Conservation (phyloP, 1,140 invertebrate genomes). For the Bombus polaris region DNA sequence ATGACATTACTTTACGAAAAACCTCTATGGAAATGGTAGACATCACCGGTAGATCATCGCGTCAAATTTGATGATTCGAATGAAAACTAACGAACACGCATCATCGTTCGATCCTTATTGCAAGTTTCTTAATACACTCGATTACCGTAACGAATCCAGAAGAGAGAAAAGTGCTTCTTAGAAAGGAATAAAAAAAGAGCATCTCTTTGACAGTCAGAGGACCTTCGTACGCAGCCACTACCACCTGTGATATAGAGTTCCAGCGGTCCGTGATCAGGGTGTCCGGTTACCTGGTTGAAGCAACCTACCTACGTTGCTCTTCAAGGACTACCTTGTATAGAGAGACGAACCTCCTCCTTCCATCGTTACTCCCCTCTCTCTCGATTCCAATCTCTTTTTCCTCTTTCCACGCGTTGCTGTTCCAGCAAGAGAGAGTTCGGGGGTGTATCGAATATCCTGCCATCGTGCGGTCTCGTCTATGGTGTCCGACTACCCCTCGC, state of each 20-base stretch:
- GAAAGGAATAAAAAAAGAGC: conserved; percentile 38
- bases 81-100: neutral
- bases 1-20: too few relatives aligned
- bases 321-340: conserved; percentile 75
- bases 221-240: conserved; percentile 66
- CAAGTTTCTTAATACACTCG: neutral
- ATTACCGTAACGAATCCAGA: conserved; percentile 36
- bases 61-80: neutral
- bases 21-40: too few relatives aligned
- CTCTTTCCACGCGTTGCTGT: conserved; percentile 9
- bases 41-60: neutral
- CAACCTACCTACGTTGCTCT: conserved; percentile 73
- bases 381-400: neutral
- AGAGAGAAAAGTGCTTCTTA: conserved; percentile 49
- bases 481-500: conserved; percentile 80
- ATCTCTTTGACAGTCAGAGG: conserved; percentile 63
- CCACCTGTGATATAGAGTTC: conserved; percentile 82
- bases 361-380: neutral
- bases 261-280: conserved; percentile 75
- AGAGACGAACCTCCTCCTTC: conserved; percentile 9
- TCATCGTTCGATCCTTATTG: neutral
- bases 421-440: conserved; percentile 64
- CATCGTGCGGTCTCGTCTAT: conserved; percentile 77
- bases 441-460: conserved; percentile 82
- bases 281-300: conserved; percentile 77